Evolutionary conservation across 2,888 invertebrate genomes (phyloP), one percentile per base, ranked within the genome.

Genomic region (Stenichneumon culpator): DNA sequence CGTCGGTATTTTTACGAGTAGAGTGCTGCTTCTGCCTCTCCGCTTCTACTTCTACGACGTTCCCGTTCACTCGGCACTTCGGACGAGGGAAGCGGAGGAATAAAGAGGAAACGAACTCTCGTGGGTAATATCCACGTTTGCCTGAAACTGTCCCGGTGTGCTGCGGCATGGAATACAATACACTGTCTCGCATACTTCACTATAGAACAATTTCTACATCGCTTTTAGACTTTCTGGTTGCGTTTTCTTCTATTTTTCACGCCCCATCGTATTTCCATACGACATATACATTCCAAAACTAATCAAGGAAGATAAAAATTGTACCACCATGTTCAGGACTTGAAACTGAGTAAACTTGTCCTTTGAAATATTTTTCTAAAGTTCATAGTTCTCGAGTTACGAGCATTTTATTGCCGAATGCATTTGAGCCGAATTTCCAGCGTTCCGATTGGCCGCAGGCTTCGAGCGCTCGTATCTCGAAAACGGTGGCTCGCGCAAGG

Each of bases 1-100:
- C 83, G 79, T 78, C 86, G 80, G 86, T 86, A 86, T 86, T 86
- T 86, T 86, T 86, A 86, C 86, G 86, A 86, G 83, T 80, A 86
- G 83, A 86, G 86, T 77, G 77, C 77, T 77, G 67, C 77, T 70
- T 70, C 68, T 75, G 67, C 54, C 39, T 67, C 67, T 67, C 16
- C 44, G 39, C 65, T 75, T 50, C 74, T 50, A 36, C 74, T 28
- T 36, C 65, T 77, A 75, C 73, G 63, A 65, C 63, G 73, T 19
- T 75, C 47, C 73, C 79, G 79, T 79, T 70, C 73, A 69, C 50
- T 73, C 68, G 69, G 70, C 63, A 69, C 78, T 79, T 67, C 44
- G 60, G n/a, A 32, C 68, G 39, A 60, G n/a, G 36, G 50, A 82
- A 63, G 39, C 39, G 44, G 65, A 28, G 36, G 52, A 70, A 70